Conservation (phyloP, 2,113 vertebrate genomes). For the Perca fluviatilis region DNA sequence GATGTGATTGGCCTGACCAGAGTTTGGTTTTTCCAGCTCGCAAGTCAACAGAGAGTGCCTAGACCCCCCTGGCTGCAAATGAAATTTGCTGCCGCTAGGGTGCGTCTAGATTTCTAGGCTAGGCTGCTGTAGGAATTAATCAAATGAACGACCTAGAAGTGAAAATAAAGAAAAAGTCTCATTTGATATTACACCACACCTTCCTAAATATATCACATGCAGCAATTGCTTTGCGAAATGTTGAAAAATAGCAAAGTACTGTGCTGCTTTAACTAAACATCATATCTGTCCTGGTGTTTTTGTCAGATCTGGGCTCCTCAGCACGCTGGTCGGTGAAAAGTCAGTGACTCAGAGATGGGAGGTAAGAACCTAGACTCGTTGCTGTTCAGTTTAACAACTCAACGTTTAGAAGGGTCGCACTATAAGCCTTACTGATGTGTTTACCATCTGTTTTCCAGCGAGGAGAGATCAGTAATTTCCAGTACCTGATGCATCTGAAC, state of each 20-base stretch:
- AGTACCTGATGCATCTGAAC: constrained; percentile 99
- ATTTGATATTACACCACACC: neutral
- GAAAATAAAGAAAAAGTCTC: neutral
- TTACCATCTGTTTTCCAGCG: constrained; percentile 81
- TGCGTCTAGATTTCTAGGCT: too few species aligned
- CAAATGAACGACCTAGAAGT: neutral
- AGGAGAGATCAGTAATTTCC: constrained; percentile 99
- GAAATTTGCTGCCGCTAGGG: too few species aligned
- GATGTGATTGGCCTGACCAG: too few species aligned
- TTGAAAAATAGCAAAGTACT: neutral
- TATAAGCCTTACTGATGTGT: neutral
- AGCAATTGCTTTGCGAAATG: neutral
- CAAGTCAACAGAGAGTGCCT: too few species aligned
- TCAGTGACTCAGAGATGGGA: constrained; percentile 99
- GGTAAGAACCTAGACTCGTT: constrained; percentile 79
- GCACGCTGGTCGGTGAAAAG: constrained; percentile 97
- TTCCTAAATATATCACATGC: neutral
- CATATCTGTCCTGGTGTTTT: constrained; percentile 2
- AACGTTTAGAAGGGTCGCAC: neutral
- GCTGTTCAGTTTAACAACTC: neutral
- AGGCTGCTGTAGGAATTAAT: neutral
- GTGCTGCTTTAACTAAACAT: accelerated
- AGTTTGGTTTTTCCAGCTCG: too few species aligned
- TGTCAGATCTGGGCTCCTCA: constrained; percentile 94
- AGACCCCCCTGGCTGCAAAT: too few species aligned